Evolutionary conservation across 2,888 invertebrate genomes (phyloP).

Genomic region (Mythimna vitellina): DNA sequence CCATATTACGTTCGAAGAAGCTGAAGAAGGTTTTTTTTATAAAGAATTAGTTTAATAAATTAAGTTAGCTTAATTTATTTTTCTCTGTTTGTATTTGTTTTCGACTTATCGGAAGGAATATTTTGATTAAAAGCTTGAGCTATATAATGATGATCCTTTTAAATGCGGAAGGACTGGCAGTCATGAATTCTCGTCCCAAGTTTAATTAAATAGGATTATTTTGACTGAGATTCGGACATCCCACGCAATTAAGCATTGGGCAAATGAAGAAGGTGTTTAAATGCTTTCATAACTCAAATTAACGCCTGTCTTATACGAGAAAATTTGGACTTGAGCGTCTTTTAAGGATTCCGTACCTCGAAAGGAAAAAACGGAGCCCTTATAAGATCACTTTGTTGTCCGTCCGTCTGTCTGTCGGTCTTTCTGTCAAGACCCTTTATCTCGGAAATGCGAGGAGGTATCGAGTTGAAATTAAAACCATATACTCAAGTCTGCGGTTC

Average conservation of each 20-base stretch:
- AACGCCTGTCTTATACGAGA: neutral
- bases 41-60: neutral
- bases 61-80: neutral
- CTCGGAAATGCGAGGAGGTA: too few species aligned
- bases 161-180: neutral
- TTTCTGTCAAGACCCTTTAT: too few species aligned
- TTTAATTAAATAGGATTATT: conserved; percentile 17
- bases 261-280: neutral
- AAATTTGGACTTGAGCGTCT: neutral
- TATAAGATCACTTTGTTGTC: too few species aligned
- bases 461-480: too few species aligned
- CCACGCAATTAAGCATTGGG: neutral
- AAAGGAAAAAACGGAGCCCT: too few species aligned
- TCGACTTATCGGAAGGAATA: neutral
- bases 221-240: conserved; percentile 2
- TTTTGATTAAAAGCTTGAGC: neutral
- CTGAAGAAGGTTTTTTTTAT: neutral
- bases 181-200: conserved; percentile 1
- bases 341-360: too few species aligned
- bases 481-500: too few species aligned
- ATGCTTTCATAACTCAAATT: conserved; percentile 5
- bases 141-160: conserved; percentile 7
- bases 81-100: neutral
- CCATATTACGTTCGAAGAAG: neutral
- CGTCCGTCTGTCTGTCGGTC: too few species aligned